Evolutionary conservation across 2,113 vertebrate species (phyloP), one percentile per base, ranked within the genome.

Genomic region (Pelecanus crispus): DNA sequence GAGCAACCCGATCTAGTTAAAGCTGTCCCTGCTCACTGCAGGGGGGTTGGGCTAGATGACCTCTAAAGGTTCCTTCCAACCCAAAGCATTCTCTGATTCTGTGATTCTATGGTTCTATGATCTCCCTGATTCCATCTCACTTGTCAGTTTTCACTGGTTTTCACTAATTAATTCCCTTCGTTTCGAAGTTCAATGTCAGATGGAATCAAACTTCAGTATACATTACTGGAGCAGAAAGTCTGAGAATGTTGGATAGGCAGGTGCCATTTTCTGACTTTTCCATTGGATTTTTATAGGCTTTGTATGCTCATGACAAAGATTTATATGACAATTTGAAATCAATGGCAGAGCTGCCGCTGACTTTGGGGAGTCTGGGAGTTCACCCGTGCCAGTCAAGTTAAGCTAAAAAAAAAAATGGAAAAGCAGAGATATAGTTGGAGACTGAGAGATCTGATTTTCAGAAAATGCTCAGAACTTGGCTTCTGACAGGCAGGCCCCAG

Each of bases 251-350:
- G 2, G 28, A 24, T 72, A 89, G 45, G 44, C 44, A 91, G 26
- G 45, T 74, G 89, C 6, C 1, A 55, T 52, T 55, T 88, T 78
- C 65, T 79, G 63, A 79, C 40, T 86, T 88, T 90, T 81, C 28
- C 22, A 59, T 3, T 2, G 4, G 47, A 70, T 75, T 79, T 61
- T 56, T 70, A 56, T 62, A 58, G 38, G 36, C 7, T 91, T 89
- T 81, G 10, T 75, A 61, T 42, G 28, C 13, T 90, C 45, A 17
- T 36, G 44, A 67, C 42, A 78, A 86, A 74, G 56, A 90, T 84
- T 86, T 91, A 88, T 86, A 86, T 29, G 55, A 61, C 83, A 91
- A 91, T 86, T 79, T 89, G 52, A 92, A 95, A 91, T 87, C 77
- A 95, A 79, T n/a, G 65, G 68, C 61, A 91, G 78, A 87, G 63